Evolutionary conservation across 2,113 vertebrate species (phyloP).

Genomic region (Ctenomys sociabilis): DNA sequence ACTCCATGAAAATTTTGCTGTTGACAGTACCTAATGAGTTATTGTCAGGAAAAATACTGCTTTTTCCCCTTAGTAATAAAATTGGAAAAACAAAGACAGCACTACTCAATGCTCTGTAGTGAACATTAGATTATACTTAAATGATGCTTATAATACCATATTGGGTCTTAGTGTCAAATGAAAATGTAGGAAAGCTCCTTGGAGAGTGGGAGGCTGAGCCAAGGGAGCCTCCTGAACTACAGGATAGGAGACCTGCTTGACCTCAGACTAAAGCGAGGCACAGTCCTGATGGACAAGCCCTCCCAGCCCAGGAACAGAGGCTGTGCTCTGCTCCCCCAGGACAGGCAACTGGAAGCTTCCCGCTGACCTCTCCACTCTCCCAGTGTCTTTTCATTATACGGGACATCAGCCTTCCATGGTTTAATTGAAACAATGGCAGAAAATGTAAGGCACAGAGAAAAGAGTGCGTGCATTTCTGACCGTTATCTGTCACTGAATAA

Average conservation of each 20-base stretch:
- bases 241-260: neutral
- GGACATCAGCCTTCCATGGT: neutral
- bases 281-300: neutral
- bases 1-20: conserved; percentile 71
- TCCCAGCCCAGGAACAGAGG: neutral
- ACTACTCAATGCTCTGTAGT: conserved; percentile 26
- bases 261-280: neutral
- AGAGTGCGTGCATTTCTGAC: neutral
- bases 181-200: neutral
- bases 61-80: conserved; percentile 69
- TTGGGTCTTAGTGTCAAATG: neutral
- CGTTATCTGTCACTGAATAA: neutral
- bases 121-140: conserved; percentile 53
- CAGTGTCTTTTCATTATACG: neutral
- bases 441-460: neutral
- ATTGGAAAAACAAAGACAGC: conserved; percentile 44
- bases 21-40: conserved; percentile 77
- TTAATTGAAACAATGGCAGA: neutral
- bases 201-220: neutral
- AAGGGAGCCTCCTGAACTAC: neutral
- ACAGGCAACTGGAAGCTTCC: neutral
- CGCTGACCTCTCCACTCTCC: neutral
- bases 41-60: conserved; percentile 59
- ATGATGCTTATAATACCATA: neutral
- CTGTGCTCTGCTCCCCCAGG: neutral